Evolutionary conservation across 2,888 invertebrate genomes (phyloP).

Genomic region (Andrena bucephala): DNA sequence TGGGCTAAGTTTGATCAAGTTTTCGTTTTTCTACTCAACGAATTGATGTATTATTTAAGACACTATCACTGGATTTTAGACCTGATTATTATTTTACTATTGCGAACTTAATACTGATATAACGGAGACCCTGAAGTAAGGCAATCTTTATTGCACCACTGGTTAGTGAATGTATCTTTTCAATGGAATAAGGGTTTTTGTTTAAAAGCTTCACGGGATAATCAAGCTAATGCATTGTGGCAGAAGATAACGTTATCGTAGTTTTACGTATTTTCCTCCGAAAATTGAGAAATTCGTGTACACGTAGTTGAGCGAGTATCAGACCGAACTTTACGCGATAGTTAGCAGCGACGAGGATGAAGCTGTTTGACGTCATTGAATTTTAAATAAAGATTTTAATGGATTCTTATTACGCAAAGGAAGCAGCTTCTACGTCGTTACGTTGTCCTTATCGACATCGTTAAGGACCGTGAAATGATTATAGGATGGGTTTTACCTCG

Average conservation of each 20-base stretch:
- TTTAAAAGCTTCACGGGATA: not conserved
- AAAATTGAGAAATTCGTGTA: not conserved
- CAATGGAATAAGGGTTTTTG: not conserved
- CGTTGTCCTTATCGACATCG: slow-evolving; percentile 45
- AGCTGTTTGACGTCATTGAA: slow-evolving; percentile 68
- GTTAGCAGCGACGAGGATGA: slow-evolving; percentile 30
- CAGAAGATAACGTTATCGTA: no score
- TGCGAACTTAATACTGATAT: no score
- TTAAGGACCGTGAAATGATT: slow-evolving; percentile 53
- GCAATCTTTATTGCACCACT: no score
- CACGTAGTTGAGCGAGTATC: slow-evolving; percentile 16
- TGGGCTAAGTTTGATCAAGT: no score
- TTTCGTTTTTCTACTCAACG: no score
- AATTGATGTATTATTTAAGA: no score
- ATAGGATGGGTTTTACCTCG: slow-evolving; percentile 36
- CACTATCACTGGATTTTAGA: no score
- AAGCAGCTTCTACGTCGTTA: slow-evolving; percentile 53
- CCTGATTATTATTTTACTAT: no score
- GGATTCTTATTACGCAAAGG: slow-evolving; percentile 73
- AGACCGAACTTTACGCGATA: slow-evolving; percentile 34
- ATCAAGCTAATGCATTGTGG: not conserved
- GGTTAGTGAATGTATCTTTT: not conserved
- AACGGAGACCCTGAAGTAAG: no score
- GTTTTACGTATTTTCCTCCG: not conserved
- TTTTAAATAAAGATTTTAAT: slow-evolving; percentile 77